Evolutionary conservation across 2,888 invertebrate species (phyloP).

Genomic region (Agrotis clavis): DNA sequence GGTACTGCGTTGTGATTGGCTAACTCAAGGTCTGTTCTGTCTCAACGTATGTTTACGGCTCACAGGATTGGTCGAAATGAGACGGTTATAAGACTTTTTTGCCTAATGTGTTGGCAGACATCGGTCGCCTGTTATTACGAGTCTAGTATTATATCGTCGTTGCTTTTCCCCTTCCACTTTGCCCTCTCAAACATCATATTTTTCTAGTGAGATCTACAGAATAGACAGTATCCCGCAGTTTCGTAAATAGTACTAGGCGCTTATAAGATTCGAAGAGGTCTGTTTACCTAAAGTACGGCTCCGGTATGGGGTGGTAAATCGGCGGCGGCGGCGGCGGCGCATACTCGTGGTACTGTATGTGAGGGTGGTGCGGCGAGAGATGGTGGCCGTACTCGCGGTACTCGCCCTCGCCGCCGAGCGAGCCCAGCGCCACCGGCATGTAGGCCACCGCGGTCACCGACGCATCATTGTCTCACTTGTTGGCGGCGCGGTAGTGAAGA

Average conservation of each 20-base stretch:
- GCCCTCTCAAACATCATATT: neutral
- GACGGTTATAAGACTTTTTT: no score
- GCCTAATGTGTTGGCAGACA: no score
- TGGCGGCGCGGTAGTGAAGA: slow-evolving; percentile 28
- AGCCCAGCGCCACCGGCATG: slow-evolving; percentile 92
- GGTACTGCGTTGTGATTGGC: no score
- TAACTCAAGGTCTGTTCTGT: no score
- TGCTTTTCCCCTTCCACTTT: neutral
- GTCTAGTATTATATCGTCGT: no score
- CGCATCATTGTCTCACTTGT: slow-evolving; percentile 78
- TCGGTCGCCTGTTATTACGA: no score
- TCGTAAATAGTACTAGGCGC: neutral
- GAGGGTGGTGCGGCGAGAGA: slow-evolving; percentile 88
- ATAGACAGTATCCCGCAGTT: neutral
- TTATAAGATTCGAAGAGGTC: slow-evolving; percentile 21
- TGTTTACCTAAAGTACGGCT: slow-evolving; percentile 86
- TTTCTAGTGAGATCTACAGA: neutral
- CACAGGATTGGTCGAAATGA: no score
- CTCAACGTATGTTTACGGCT: no score
- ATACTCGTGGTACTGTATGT: slow-evolving; percentile 89
- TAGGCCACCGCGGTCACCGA: slow-evolving; percentile 93
- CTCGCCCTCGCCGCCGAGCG: slow-evolving; percentile 92
- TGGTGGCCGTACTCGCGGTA: slow-evolving; percentile 88
- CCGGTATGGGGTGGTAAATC: slow-evolving; percentile 85
- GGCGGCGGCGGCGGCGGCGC: slow-evolving; percentile 91